phyloP scores from a whole-genome alignment of 2,113 vertebrate species.

The Otocyon megalotis region DNA sequence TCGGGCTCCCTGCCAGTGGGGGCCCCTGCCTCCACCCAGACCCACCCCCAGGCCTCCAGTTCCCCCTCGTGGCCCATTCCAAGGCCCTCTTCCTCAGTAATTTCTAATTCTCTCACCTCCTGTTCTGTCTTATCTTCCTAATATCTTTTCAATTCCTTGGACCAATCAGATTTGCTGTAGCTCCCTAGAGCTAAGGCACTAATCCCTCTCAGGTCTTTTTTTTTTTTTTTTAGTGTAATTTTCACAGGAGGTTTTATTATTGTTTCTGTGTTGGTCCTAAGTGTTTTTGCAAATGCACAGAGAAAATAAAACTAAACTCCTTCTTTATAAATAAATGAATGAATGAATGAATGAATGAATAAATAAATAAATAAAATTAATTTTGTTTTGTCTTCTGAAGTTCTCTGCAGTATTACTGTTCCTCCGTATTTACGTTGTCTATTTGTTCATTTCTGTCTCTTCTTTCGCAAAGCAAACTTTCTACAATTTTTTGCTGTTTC shows the following conservation, averaged over 20 bases:
- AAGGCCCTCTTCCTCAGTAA: slow-evolving; percentile 90
- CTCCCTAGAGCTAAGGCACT: slow-evolving; percentile 22
- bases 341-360: no score
- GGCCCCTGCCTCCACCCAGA: slow-evolving; percentile 93
- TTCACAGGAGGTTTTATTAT: no score
- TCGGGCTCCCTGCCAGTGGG: no score
- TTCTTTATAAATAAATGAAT: no score
- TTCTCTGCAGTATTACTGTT: neutral
- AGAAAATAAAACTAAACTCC: no score
- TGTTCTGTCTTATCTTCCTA: neutral
- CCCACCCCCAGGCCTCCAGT: slow-evolving; percentile 90
- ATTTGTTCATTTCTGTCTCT: neutral
- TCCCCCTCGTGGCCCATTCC: slow-evolving; percentile 91
- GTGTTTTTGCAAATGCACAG: no score
- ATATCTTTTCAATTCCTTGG: slow-evolving; percentile 34
- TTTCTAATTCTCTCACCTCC: neutral
- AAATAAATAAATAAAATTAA: neutral
- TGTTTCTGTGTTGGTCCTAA: no score
- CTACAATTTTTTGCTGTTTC: neutral
- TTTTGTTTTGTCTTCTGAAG: neutral
- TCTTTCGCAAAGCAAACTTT: neutral
- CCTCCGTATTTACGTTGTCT: neutral
- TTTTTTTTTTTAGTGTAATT: no score
- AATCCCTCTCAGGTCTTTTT: neutral
- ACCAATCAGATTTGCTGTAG: slow-evolving; percentile 70